These are phyloP conservation scores for Psophia crepitans DNA, from an alignment of 2,113 vertebrate species.

Conservation along the genomic window DNA sequence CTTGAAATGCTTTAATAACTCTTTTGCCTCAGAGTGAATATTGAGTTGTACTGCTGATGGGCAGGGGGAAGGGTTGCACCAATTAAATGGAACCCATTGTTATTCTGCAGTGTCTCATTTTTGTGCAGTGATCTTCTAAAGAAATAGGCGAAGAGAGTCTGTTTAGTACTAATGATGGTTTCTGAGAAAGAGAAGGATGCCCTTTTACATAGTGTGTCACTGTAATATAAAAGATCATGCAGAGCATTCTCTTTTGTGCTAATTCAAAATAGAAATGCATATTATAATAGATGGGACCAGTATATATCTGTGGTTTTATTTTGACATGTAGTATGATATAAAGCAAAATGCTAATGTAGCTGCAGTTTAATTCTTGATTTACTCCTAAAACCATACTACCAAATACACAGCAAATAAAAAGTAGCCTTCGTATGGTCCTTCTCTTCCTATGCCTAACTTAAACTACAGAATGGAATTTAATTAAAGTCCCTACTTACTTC, in stretches of 20 bases:
- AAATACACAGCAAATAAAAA: neutral
- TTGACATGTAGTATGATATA: neutral
- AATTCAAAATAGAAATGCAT: neutral
- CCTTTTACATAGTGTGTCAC: neutral
- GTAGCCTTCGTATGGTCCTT: neutral
- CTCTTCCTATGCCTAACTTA: constrained; percentile 3
- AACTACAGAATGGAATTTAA: constrained; percentile 71
- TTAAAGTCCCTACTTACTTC: constrained; percentile 71
- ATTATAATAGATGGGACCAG: neutral
- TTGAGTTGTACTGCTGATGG: neutral
- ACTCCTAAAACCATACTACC: neutral
- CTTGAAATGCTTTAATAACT: constrained; percentile 39
- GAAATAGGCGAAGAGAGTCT: neutral
- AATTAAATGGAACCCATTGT: neutral
- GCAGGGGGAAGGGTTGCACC: neutral
- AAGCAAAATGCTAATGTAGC: neutral
- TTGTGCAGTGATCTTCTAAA: neutral
- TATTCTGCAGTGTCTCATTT: neutral
- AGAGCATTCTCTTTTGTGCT: neutral
- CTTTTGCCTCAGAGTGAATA: neutral
- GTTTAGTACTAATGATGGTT: neutral
- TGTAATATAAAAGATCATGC: neutral
- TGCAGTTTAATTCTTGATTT: neutral
- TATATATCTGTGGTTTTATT: neutral
- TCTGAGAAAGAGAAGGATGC: neutral